phyloP scores from a whole-genome alignment of 2,113 vertebrate species.

The Crypturellus undulatus region DNA sequence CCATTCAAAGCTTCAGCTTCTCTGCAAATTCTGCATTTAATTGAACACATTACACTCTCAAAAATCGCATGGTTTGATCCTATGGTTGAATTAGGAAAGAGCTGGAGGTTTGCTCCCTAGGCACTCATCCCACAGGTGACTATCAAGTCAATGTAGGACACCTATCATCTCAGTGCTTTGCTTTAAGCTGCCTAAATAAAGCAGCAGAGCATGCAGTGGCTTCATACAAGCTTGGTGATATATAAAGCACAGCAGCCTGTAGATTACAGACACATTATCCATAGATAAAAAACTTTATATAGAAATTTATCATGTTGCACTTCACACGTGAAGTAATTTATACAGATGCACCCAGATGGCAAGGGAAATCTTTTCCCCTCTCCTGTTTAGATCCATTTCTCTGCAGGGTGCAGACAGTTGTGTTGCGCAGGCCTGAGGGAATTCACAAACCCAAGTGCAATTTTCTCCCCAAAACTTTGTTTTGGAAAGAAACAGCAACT shows the following conservation, averaged over 20 bases:
- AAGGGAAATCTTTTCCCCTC: background rate
- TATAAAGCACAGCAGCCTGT: background rate
- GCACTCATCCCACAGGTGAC: constrained; percentile 7
- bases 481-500: background rate
- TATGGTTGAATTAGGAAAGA: background rate
- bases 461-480: accelerated
- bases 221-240: background rate
- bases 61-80: background rate
- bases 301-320: accelerated
- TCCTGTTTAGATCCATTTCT: accelerated
- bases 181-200: constrained; percentile 45
- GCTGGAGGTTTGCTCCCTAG: background rate
- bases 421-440: background rate
- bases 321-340: background rate
- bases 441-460: accelerated
- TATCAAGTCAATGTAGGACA: background rate
- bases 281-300: background rate
- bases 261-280: background rate
- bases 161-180: background rate
- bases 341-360: background rate
- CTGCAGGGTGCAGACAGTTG: accelerated
- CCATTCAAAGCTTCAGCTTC: background rate
- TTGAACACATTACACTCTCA: background rate
- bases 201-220: background rate
- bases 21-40: background rate